A percentile compares a stretch with the other conserved stretches of the same genome.
Evolutionary conservation across 1,140 invertebrate species (phyloP).

Genomic region (Conus betulinus): DNA sequence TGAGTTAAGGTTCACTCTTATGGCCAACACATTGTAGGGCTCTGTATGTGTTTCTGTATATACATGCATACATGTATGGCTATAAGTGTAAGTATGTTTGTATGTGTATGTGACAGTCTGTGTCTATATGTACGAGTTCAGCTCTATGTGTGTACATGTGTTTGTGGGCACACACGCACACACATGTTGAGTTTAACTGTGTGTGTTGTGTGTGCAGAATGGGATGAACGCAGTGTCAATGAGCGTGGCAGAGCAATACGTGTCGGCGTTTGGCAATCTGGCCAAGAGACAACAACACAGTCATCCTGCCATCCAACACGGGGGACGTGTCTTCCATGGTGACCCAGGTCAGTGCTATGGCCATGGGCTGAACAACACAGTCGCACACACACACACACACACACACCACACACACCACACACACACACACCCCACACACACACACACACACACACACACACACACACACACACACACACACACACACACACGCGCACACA

Average conservation of each 20-base stretch:
- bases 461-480: background rate
- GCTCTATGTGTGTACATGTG: too few species aligned
- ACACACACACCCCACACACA: background rate
- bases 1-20: too few species aligned
- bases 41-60: too few species aligned
- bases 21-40: too few species aligned
- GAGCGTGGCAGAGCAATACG: constrained; percentile 96
- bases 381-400: too few species aligned
- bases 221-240: constrained; percentile 89
- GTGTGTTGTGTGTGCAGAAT: constrained; percentile 58
- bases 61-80: too few species aligned
- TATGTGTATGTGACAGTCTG: background rate
- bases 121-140: too few species aligned
- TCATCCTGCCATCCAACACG: constrained; percentile 94
- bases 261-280: constrained; percentile 93
- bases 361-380: too few species aligned
- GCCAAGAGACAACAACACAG: constrained; percentile 95
- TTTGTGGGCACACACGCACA: too few species aligned
- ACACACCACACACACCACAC: too few species aligned
- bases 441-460: background rate
- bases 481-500: background rate
- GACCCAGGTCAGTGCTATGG: constrained; percentile 81
- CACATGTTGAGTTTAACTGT: too few species aligned
- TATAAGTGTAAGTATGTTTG: background rate
- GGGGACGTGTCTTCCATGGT: constrained; percentile 90